phyloP scores from a whole-genome alignment of 2,888 invertebrate genomes.

The Drosophila quinaria region DNA sequence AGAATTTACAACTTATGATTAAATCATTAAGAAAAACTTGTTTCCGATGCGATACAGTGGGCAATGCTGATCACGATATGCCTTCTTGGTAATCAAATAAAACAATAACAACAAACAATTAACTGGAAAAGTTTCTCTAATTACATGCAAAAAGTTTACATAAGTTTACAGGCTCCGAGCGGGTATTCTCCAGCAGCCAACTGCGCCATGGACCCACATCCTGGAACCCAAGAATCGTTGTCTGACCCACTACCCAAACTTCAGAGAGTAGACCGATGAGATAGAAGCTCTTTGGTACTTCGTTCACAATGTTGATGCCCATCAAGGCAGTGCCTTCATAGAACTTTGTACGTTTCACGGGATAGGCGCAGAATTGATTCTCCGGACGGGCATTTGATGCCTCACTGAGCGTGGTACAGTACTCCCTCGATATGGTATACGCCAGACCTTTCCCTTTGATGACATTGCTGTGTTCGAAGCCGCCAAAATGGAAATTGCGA shows the following conservation, averaged over 20 bases:
- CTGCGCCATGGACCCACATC: slow-evolving; percentile 44
- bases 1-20: slow-evolving; percentile 15
- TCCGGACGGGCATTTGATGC: slow-evolving; percentile 29
- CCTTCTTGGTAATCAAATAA: not conserved
- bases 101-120: slow-evolving; percentile 5
- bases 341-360: slow-evolving; percentile 33
- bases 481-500: slow-evolving; percentile 53
- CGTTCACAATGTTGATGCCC: slow-evolving; percentile 48
- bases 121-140: slow-evolving; percentile 7
- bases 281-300: slow-evolving; percentile 54
- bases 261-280: slow-evolving; percentile 48
- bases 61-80: slow-evolving; percentile 24
- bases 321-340: slow-evolving; percentile 49
- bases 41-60: slow-evolving; percentile 36
- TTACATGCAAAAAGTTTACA: slow-evolving; percentile 6
- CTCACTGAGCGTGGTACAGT: slow-evolving; percentile 31
- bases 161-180: not conserved
- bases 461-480: slow-evolving; percentile 31
- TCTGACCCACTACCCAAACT: slow-evolving; percentile 2
- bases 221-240: slow-evolving; percentile 41
- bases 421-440: slow-evolving; percentile 33
- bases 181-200: slow-evolving; percentile 49
- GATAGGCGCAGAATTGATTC: slow-evolving; percentile 59
- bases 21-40: slow-evolving; percentile 49
- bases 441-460: slow-evolving; percentile 50